Base-by-base conservation (phyloP, 2,113 vertebrate species). In the Corythoichthys haematopterus region DNA sequence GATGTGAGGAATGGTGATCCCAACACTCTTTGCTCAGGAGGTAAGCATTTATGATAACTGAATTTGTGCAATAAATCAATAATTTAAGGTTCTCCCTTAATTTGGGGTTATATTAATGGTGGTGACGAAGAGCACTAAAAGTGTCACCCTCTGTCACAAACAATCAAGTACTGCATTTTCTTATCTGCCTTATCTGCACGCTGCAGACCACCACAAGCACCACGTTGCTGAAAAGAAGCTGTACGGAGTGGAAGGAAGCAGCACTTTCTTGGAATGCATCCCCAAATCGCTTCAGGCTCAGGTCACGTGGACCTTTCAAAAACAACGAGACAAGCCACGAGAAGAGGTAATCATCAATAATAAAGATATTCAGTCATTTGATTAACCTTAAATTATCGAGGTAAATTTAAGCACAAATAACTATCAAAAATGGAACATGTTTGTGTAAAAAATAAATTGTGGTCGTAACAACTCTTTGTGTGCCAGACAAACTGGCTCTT, bases 1-100 rank as follows among this genome's bases (percentile, higher is more conserved):
- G 97, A 99, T 0, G 82, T 99, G 68, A 92, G 94, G 86, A 98
- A 99, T 0, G 97, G 96, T 2, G 95, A 99, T 75, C 97, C 97
- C 65, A 96, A 93, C n/a, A 74, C 90, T 1, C 89, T 98, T 20
- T 99, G 97, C 81, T 96, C 95, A 0, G 94, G 96, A 89, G 96
- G 97, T 98, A 79, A 88, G 13, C n/a, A 3, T 13, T 36, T 6
- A 14, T 2, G 6, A 11, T 36, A 48, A 36, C 20, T 4, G 28
- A 14, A 43, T 43, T 4, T 43, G 9, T 43, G 6, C 40, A 60
- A 47, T 10, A 37, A 58, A 50, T n/a, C 33, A n/a, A n/a, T 53
- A 2, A 66, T 55, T 43, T 66, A 50, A 51, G 28, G 9, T 10
- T 3, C 53, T 67, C 40, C 4, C 13, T 35, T 13, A 2, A 47